Evolutionary conservation across 2,113 vertebrate genomes (phyloP).

Genomic region (Carassius auratus): DNA sequence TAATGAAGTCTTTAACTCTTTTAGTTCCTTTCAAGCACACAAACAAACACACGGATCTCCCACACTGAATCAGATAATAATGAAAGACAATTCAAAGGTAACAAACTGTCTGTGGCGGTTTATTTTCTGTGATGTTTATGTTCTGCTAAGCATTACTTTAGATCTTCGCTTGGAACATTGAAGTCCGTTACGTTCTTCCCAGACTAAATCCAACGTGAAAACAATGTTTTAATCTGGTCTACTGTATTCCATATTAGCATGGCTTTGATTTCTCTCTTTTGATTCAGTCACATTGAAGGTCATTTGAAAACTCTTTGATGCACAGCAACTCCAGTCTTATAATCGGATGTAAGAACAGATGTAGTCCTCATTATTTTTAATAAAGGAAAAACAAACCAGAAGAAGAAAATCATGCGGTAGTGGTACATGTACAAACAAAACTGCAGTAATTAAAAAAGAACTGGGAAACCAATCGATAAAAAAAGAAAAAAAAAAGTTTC

Average conservation of each 20-base stretch:
- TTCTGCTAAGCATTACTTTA: conserved; percentile 33
- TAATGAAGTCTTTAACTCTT: not conserved
- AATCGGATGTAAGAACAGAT: conserved; percentile 40
- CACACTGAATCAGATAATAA: not conserved
- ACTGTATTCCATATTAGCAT: conserved; percentile 45
- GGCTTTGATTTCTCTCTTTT: conserved; percentile 46
- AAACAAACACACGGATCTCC: not conserved
- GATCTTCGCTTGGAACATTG: conserved; percentile 25
- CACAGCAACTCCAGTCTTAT: conserved; percentile 13
- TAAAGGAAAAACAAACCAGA: conserved; percentile 28
- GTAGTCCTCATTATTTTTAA: conserved; percentile 45
- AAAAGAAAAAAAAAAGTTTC: not conserved
- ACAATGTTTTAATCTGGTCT: conserved; percentile 29
- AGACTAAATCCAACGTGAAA: conserved; percentile 4
- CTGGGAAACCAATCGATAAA: conserved; percentile 2
- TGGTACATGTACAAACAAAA: not conserved
- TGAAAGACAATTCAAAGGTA: not conserved
- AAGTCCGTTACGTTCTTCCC: conserved; percentile 3
- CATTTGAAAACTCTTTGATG: conserved; percentile 37
- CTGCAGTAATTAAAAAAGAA: conserved; percentile 34
- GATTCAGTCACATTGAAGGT: conserved; percentile 42
- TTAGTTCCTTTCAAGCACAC: not conserved
- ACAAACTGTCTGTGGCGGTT: not conserved
- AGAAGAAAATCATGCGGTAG: conserved; percentile 16
- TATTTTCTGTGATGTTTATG: conserved; percentile 43